Conservation (phyloP, 2,888 invertebrate genomes). For the Limnephilus rhombicus region DNA sequence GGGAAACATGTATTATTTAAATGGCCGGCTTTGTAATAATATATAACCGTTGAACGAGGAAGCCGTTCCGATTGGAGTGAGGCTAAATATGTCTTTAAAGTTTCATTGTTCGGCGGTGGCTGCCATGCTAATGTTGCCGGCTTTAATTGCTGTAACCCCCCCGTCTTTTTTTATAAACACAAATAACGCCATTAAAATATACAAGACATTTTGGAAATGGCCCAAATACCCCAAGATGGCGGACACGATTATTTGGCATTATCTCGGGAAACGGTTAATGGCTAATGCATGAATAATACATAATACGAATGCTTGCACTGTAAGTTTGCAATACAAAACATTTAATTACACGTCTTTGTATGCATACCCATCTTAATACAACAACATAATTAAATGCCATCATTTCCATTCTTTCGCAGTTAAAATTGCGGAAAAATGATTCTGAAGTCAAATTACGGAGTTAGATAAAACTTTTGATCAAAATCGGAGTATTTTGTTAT, state of each 20-base stretch:
- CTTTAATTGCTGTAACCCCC: constrained; percentile 46
- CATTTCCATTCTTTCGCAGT: neutral
- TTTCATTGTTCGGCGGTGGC: constrained; percentile 57
- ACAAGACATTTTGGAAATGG: constrained; percentile 57
- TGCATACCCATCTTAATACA: neutral
- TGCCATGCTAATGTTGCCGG: constrained; percentile 49
- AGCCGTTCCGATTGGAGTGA: constrained; percentile 57
- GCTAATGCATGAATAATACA: constrained; percentile 20
- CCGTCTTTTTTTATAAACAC: constrained; percentile 52
- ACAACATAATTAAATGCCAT: neutral
- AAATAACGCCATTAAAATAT: constrained; percentile 57
- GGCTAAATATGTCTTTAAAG: constrained; percentile 52
- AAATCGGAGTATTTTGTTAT: neutral
- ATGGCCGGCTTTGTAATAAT: constrained; percentile 50
- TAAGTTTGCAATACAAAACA: neutral
- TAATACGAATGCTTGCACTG: neutral
- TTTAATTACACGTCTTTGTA: neutral
- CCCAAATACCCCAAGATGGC: constrained; percentile 59
- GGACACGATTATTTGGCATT: constrained; percentile 46
- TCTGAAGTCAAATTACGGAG: neutral
- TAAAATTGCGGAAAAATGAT: neutral
- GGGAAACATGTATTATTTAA: constrained; percentile 56
- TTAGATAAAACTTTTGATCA: neutral
- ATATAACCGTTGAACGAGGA: constrained; percentile 45
- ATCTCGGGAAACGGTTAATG: constrained; percentile 44